A percentile compares a stretch with the other conserved stretches of the same genome.
Evolutionary conservation across 2,797 vertebrate species (phyloP).

Genomic region (Novumbra hubbsi): DNA sequence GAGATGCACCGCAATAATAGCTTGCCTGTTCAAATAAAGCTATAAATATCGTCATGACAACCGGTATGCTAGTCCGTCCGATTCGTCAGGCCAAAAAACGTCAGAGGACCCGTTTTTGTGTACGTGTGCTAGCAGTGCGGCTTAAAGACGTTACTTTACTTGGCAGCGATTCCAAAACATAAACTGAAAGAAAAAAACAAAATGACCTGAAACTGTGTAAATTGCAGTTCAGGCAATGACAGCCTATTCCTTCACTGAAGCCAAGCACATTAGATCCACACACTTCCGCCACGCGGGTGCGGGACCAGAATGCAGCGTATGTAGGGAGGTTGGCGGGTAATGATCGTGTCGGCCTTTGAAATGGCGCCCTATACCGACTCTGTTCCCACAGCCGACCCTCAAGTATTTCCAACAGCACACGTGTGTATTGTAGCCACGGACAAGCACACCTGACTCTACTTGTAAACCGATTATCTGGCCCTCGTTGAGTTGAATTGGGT

Average conservation of each 20-base stretch:
- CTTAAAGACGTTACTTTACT: slow-evolving; percentile 51
- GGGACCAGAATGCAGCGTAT: no score
- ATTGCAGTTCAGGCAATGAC: neutral
- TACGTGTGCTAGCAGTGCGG: slow-evolving; percentile 23
- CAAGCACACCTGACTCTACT: no score
- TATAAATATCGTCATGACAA: slow-evolving; percentile 57
- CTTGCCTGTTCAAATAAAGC: slow-evolving; percentile 39
- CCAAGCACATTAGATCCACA: no score
- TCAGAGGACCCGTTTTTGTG: slow-evolving; percentile 14
- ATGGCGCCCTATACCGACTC: no score
- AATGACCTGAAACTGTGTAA: neutral
- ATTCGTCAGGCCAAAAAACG: slow-evolving; percentile 46
- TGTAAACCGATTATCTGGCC: no score
- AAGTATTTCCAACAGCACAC: no score
- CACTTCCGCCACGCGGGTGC: no score
- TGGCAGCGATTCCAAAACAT: slow-evolving; percentile 54
- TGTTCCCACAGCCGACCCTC: no score
- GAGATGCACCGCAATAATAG: slow-evolving; percentile 24
- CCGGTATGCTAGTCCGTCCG: slow-evolving; percentile 59
- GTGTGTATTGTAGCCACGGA: no score
- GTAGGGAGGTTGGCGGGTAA: no score
- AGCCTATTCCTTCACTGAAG: neutral
- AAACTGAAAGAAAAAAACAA: slow-evolving; percentile 25
- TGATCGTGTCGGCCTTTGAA: no score
- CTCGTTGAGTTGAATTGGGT: no score